Conservation (phyloP, 2,888 invertebrate genomes). For the Glyphotaelius pellucidus region DNA sequence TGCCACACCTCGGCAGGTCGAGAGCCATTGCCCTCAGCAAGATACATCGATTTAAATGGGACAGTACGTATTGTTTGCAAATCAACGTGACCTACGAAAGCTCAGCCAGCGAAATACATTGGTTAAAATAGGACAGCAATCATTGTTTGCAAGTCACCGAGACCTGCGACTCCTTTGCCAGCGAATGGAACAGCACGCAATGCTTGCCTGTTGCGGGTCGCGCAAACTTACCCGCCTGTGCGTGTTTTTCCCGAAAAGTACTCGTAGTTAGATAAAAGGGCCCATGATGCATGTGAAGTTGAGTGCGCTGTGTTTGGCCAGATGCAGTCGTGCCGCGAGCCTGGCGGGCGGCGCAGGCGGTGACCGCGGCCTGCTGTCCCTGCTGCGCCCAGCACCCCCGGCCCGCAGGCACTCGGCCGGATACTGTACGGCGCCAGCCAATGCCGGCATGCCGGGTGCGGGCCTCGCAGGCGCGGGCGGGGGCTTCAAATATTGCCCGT, state of each 20-base stretch:
- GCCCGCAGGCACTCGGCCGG: constrained; percentile 76
- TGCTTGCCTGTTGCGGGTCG: too few relatives aligned
- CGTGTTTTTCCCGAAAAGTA: neutral
- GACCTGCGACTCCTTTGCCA: too few relatives aligned
- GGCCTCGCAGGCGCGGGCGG: constrained; percentile 50
- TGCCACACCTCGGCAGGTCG: too few relatives aligned
- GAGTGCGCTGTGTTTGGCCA: constrained; percentile 65
- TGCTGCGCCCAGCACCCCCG: constrained; percentile 74
- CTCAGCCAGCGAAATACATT: too few relatives aligned
- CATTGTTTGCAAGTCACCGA: too few relatives aligned
- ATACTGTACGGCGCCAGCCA: constrained; percentile 70
- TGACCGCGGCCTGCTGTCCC: constrained; percentile 76
- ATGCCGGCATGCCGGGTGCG: constrained; percentile 65
- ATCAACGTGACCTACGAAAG: too few relatives aligned
- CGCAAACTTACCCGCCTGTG: too few relatives aligned
- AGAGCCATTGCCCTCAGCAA: too few relatives aligned
- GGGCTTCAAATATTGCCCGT: constrained; percentile 76
- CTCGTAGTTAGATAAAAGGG: neutral
- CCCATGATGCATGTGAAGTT: constrained; percentile 3
- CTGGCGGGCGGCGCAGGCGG: constrained; percentile 75
- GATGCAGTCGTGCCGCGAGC: constrained; percentile 76
- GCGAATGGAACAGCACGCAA: too few relatives aligned
- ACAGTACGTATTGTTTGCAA: too few relatives aligned
- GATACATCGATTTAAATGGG: too few relatives aligned
- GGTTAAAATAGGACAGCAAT: too few relatives aligned